Percentiles rank a stretch among this genome's conserved stretches.
Evolutionary conservation across 2,888 invertebrate genomes (phyloP).

Genomic region (Omphaloscelis lunosa): DNA sequence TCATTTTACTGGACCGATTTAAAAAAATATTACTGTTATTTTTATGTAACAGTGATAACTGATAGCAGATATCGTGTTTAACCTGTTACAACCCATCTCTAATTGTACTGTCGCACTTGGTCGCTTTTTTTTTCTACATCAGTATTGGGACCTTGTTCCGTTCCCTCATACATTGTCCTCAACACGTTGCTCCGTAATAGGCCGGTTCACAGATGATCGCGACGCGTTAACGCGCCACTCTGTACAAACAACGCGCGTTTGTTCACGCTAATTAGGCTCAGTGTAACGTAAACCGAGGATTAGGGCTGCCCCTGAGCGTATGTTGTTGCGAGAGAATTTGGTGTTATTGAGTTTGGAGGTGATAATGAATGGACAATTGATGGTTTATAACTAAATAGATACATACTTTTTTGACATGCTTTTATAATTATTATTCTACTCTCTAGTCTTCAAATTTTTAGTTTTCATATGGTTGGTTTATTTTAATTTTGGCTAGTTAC

Average conservation of each 20-base stretch:
- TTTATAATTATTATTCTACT: background rate
- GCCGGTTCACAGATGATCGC: slow-evolving; percentile 74
- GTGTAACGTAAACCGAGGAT: slow-evolving; percentile 66
- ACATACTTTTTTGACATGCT: background rate
- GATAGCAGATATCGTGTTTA: too few species aligned
- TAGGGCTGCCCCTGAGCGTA: slow-evolving; percentile 61
- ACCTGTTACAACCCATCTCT: too few species aligned
- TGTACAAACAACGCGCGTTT: slow-evolving; percentile 76
- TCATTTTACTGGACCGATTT: too few species aligned
- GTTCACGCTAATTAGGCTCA: slow-evolving; percentile 81
- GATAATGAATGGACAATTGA: background rate
- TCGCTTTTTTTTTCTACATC: background rate
- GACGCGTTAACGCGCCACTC: slow-evolving; percentile 73
- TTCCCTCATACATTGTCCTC: background rate
- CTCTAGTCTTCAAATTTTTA: too few species aligned
- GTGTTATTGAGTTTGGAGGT: background rate
- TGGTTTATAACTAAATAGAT: background rate
- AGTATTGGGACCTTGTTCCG: background rate
- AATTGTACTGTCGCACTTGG: background rate
- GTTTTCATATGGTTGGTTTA: background rate
- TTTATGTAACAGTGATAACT: too few species aligned
- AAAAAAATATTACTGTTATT: too few species aligned
- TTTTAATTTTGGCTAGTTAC: background rate
- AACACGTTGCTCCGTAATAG: slow-evolving; percentile 53
- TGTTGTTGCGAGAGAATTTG: background rate